These are phyloP conservation scores for Parauchenoglanis ngamensis DNA, from an alignment of 2,797 vertebrate species.

Conservation along the genomic window DNA sequence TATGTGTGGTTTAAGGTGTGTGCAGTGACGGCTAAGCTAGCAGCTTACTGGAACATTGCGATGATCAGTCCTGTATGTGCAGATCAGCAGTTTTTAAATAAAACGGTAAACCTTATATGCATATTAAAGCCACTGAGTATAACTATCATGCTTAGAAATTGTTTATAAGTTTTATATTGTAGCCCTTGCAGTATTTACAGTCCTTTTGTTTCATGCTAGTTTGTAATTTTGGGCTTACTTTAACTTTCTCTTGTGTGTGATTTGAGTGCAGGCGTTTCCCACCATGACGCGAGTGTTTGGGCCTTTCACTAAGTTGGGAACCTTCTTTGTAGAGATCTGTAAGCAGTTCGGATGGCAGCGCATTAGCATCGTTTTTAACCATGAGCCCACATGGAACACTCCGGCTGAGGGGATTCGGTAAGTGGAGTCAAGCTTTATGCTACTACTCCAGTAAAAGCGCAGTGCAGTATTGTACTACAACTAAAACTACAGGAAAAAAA, in stretches of 20 bases:
- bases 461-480: not conserved
- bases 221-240: not conserved
- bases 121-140: not conserved
- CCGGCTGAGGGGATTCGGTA: slow-evolving; percentile 60
- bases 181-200: not conserved
- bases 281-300: slow-evolving; percentile 62
- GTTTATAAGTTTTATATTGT: not conserved
- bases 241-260: not conserved
- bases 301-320: slow-evolving; percentile 62
- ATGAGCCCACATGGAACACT: slow-evolving; percentile 46
- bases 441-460: not conserved
- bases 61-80: slow-evolving; percentile 62
- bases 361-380: slow-evolving; percentile 54
- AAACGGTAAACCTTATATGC: slow-evolving; percentile 44
- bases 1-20: slow-evolving; percentile 55
- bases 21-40: slow-evolving; percentile 57
- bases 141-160: not conserved
- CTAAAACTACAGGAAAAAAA: not conserved
- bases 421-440: not conserved
- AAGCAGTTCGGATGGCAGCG: slow-evolving; percentile 58
- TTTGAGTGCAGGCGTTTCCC: slow-evolving; percentile 50
- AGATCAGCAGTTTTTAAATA: slow-evolving; percentile 60
- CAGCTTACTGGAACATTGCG: slow-evolving; percentile 63
- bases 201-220: not conserved
- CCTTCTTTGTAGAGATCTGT: slow-evolving; percentile 62